These are phyloP conservation scores for Campylorhamphus procurvoides DNA, from an alignment of 2,113 vertebrate species.

Conservation along the genomic window DNA sequence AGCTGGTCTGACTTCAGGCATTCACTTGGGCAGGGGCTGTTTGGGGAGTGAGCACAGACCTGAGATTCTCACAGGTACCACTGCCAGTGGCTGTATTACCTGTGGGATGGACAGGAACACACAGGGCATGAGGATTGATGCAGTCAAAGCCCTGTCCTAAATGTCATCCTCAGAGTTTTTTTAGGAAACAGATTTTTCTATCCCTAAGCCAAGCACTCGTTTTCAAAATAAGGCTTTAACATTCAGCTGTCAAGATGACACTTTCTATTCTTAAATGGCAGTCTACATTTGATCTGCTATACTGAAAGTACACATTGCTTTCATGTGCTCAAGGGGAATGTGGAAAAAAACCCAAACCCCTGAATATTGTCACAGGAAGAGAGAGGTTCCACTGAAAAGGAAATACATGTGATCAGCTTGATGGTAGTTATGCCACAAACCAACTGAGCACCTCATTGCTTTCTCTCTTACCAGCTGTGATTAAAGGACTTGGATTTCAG, in stretches of 20 bases:
- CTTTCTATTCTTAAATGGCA: neutral
- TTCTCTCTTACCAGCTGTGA: neutral
- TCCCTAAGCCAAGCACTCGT: neutral
- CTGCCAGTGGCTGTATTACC: neutral
- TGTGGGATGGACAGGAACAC: neutral
- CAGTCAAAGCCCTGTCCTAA: neutral
- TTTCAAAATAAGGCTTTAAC: neutral
- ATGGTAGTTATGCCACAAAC: slow-evolving; percentile 21
- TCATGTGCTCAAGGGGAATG: neutral
- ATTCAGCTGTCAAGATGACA: neutral
- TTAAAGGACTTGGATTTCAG: neutral
- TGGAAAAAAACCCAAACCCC: neutral
- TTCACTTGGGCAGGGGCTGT: slow-evolving; percentile 20
- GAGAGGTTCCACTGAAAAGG: neutral
- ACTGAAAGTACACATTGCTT: neutral
- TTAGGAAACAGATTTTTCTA: neutral
- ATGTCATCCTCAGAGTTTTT: neutral
- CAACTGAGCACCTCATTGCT: neutral
- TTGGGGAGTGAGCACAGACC: neutral
- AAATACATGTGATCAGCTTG: neutral
- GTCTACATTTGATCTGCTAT: neutral
- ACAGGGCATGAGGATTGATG: neutral
- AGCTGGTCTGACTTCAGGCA: slow-evolving; percentile 48
- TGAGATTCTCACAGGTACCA: slow-evolving; percentile 19
- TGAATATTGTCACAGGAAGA: slow-evolving; percentile 35